Conservation (phyloP, 2,797 vertebrate species). For the Cuculus canorus region DNA sequence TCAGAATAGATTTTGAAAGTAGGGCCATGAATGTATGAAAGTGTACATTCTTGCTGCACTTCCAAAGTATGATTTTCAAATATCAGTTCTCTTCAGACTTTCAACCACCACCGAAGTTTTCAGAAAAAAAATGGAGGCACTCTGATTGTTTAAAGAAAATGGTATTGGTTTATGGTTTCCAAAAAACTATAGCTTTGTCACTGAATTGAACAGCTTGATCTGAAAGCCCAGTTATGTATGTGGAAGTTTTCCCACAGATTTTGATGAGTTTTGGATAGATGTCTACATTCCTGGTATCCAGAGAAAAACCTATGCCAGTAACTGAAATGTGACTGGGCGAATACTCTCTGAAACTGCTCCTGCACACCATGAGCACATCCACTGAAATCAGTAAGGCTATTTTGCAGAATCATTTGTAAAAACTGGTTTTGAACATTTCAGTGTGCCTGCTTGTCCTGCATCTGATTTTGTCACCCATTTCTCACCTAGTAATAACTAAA, state of each 20-base stretch:
- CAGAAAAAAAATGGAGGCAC: not conserved
- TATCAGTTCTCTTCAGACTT: not conserved
- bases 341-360: not conserved
- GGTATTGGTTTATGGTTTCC: not conserved
- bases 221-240: not conserved
- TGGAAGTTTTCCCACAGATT: not conserved
- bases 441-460: not conserved
- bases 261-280: not conserved
- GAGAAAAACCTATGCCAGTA: not conserved
- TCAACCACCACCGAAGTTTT: not conserved
- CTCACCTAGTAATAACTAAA: not conserved
- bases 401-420: not conserved
- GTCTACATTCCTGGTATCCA: not conserved
- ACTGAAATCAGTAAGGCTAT: not conserved
- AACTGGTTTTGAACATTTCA: not conserved
- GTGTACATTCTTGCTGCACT: not conserved
- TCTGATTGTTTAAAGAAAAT: not conserved
- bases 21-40: not conserved
- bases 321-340: not conserved
- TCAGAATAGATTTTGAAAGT: not conserved
- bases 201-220: not conserved
- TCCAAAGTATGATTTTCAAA: not conserved
- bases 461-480: not conserved
- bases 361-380: not conserved
- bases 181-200: not conserved